phyloP scores from a whole-genome alignment of 2,797 vertebrate genomes.

The Oryzias dopingdopingensis region DNA sequence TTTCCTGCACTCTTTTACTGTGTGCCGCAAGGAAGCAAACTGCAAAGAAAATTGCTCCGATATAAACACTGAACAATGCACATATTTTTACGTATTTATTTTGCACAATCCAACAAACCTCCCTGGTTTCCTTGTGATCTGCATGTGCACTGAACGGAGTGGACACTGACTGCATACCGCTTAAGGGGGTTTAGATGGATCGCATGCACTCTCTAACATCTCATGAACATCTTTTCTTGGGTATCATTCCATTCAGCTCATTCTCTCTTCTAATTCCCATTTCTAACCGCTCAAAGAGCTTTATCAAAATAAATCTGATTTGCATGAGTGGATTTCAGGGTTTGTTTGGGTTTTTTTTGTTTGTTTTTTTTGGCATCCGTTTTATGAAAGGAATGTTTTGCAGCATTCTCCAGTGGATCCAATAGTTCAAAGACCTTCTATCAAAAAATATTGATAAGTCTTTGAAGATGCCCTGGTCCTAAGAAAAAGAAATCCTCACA shows the following conservation, averaged over 20 bases:
- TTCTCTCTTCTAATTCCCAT: conserved; percentile 31
- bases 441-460: conserved; percentile 26
- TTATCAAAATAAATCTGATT: conserved; percentile 38
- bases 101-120: too few relatives aligned
- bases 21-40: conserved; percentile 13
- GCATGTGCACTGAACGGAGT: conserved; percentile 40
- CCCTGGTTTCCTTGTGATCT: conserved; percentile 26
- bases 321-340: conserved; percentile 8
- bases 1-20: conserved; percentile 19
- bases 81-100: too few relatives aligned
- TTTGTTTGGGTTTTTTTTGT: too few relatives aligned
- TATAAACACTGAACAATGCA: conserved; percentile 3
- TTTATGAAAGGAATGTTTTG: conserved; percentile 23
- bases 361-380: too few relatives aligned
- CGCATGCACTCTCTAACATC: conserved; percentile 43
- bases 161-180: conserved; percentile 38
- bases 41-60: neutral
- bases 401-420: conserved; percentile 16
- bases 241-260: conserved; percentile 31
- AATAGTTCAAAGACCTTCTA: conserved; percentile 16
- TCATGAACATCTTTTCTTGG: conserved; percentile 59
- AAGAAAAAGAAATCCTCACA: too few relatives aligned
- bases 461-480: conserved; percentile 15
- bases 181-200: conserved; percentile 33
- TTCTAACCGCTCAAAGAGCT: conserved; percentile 14